Evolutionary conservation across 1,140 invertebrate species (phyloP).

Genomic region (Nilaparvata lugens): DNA sequence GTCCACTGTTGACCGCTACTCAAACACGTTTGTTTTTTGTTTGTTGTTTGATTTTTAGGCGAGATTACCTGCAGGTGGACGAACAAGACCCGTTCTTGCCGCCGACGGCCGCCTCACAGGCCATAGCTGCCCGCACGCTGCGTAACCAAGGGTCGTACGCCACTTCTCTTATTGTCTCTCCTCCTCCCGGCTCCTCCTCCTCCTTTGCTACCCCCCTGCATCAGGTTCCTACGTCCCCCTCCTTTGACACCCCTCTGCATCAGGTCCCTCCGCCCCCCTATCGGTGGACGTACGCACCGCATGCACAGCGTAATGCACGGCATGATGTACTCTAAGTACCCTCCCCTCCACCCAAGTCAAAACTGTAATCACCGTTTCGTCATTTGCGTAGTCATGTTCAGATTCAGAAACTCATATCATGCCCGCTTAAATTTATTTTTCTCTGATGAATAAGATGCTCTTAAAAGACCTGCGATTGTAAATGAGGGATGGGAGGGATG

Average conservation of each 20-base stretch:
- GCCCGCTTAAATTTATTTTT: too few species aligned
- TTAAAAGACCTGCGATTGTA: too few species aligned
- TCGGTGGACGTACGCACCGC: conserved; percentile 40
- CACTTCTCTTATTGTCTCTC: conserved; percentile 16
- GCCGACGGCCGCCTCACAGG: conserved; percentile 49
- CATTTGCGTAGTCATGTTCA: too few species aligned
- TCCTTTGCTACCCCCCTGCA: conserved; percentile 21
- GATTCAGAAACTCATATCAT: too few species aligned
- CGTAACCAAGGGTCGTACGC: conserved; percentile 50
- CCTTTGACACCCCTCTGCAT: conserved; percentile 26
- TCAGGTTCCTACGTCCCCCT: conserved; percentile 35
- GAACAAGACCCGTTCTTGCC: conserved; percentile 63
- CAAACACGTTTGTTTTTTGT: too few species aligned
- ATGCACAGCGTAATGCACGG: conserved; percentile 27
- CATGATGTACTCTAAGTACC: background rate
- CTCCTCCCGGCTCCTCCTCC: conserved; percentile 41
- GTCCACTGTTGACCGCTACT: too few species aligned
- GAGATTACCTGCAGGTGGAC: conserved; percentile 60
- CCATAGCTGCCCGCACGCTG: conserved; percentile 50
- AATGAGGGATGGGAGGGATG: too few species aligned
- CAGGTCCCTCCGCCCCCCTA: conserved; percentile 29
- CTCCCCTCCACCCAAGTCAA: too few species aligned
- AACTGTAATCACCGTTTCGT: too few species aligned
- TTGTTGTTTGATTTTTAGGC: conserved; percentile 41
- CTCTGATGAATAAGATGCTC: too few species aligned